A percentile compares a stretch with the other conserved stretches of the same genome.
Evolutionary conservation across 2,113 vertebrate species (phyloP).

Genomic region (Sus scrofa): T2T-Sscrofa CM000823.6:9748501-9749000

Average conservation of each 20-base stretch:
- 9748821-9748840: rapidly evolving
- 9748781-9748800: too few species aligned
- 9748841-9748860: background rate
- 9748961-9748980: conserved; percentile 73
- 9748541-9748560: background rate
- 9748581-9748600: background rate
- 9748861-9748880: background rate
- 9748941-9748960: conserved; percentile 73
- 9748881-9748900: conserved; percentile 12
- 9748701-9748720: background rate
- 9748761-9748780: too few species aligned
- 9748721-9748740: background rate
- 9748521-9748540: background rate
- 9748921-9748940: conserved; percentile 73
- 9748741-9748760: background rate
- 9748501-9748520: background rate
- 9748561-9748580: background rate
- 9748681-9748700: background rate
- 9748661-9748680: background rate
- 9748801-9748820: background rate
- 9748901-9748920: background rate
- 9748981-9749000: conserved; percentile 67
- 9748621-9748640: background rate
- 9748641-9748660: background rate
- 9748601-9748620: background rate